A percentile compares a stretch with the other conserved stretches of the same genome.
These are phyloP conservation scores for Cricetomys ansorgei DNA, from an alignment of 2,113 vertebrate genomes.

Conservation along the genomic window DNA sequence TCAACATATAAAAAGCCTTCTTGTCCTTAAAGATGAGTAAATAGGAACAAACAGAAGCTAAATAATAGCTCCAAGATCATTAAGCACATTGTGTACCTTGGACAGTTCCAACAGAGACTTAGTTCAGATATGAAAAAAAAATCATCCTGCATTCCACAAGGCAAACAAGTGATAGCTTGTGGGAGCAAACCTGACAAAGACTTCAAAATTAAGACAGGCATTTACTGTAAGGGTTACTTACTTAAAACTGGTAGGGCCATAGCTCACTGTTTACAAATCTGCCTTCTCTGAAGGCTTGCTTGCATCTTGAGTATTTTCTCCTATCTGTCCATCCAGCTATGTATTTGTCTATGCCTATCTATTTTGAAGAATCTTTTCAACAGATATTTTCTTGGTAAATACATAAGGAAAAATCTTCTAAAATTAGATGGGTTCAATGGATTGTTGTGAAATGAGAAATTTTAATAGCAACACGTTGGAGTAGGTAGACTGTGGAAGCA, in stretches of 20 bases:
- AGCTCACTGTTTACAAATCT: background rate
- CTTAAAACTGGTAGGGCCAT: background rate
- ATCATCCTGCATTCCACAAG: background rate
- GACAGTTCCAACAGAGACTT: background rate
- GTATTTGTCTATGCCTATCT: background rate
- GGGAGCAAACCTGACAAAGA: background rate
- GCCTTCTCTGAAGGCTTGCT: background rate
- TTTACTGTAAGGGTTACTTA: background rate
- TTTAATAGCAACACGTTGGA: background rate
- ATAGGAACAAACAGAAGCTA: background rate
- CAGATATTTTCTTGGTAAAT: background rate
- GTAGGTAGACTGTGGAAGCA: background rate
- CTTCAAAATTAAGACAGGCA: background rate
- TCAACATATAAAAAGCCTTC: background rate
- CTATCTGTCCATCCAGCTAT: background rate
- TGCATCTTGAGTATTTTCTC: background rate
- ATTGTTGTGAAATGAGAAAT: background rate
- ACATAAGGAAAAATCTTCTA: background rate
- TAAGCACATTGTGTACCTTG: background rate
- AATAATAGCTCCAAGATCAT: background rate
- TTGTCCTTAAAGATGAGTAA: slow-evolving; percentile 22
- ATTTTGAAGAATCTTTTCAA: background rate
- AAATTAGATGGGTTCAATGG: background rate
- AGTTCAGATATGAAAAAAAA: background rate
- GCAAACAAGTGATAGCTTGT: background rate